These are phyloP conservation scores for Oncopeltus fasciatus DNA, from an alignment of 1,140 invertebrate species.

Conservation along the genomic window DNA sequence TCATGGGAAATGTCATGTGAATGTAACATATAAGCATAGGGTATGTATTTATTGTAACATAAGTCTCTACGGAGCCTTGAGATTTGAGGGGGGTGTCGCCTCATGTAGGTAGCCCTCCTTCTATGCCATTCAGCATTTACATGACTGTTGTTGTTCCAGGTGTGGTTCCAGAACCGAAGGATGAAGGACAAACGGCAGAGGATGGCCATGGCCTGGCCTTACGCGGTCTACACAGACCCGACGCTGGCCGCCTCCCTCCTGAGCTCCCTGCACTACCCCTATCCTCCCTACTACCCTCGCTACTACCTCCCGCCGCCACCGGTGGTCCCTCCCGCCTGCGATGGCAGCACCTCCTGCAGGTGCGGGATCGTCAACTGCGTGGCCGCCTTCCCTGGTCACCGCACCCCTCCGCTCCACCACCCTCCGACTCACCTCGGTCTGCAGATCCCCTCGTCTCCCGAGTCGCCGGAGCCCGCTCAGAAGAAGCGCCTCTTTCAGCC, in stretches of 20 bases:
- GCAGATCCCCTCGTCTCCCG: conserved; percentile 4
- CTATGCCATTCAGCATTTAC: too few relatives aligned
- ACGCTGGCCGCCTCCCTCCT: conserved; percentile 74
- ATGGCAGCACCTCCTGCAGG: conserved; percentile 27
- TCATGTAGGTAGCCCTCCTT: too few relatives aligned
- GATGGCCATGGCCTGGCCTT: conserved; percentile 86
- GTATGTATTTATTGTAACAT: too few relatives aligned
- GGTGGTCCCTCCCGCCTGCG: conserved; percentile 28
- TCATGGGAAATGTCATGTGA: too few relatives aligned
- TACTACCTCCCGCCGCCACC: conserved; percentile 16
- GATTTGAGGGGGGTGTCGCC: too few relatives aligned
- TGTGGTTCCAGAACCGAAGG: conserved; percentile 98
- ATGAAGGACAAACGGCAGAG: conserved; percentile 97
- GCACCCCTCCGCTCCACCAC: neutral
- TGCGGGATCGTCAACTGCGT: conserved; percentile 27
- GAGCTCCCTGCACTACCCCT: conserved; percentile 27
- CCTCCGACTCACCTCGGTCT: too few relatives aligned
- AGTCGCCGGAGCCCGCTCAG: neutral
- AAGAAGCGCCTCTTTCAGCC: conserved; percentile 26
- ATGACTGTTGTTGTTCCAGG: too few relatives aligned
- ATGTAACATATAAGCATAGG: too few relatives aligned
- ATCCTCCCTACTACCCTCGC: conserved; percentile 19
- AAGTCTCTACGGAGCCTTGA: too few relatives aligned
- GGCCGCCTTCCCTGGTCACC: conserved; percentile 10
- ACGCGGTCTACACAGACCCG: conserved; percentile 84